Evolutionary conservation across 2,888 invertebrate species (phyloP).

Genomic region (Bugula neritina): DNA sequence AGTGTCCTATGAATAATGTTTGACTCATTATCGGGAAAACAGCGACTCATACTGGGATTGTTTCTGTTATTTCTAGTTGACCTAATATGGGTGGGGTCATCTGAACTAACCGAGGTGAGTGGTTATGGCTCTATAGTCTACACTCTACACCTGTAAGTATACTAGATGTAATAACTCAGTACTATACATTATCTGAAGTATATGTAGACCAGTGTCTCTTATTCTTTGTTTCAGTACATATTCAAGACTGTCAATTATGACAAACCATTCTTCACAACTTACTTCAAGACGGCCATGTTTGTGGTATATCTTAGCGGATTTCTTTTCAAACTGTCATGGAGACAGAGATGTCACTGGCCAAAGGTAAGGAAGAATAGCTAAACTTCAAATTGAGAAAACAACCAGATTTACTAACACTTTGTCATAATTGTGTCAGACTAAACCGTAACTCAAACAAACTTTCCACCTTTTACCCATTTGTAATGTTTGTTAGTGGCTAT

Average conservation of each 20-base stretch:
- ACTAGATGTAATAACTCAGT: too few species aligned
- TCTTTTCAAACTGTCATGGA: constrained; percentile 82
- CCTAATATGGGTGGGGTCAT: constrained; percentile 90
- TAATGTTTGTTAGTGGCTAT: too few species aligned
- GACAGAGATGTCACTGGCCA: constrained; percentile 67
- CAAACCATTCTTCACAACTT: constrained; percentile 92
- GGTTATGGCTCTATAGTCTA: too few species aligned
- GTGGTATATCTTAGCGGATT: constrained; percentile 82
- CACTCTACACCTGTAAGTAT: too few species aligned
- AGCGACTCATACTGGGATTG: constrained; percentile 70
- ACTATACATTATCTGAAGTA: too few species aligned
- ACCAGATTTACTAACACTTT: too few species aligned
- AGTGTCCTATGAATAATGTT: constrained; percentile 2
- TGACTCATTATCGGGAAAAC: constrained; percentile 35
- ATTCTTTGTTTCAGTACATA: constrained; percentile 62
- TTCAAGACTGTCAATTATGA: constrained; percentile 71
- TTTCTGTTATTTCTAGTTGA: constrained; percentile 82
- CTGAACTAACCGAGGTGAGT: constrained; percentile 84
- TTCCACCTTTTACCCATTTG: too few species aligned
- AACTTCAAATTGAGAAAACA: too few species aligned
- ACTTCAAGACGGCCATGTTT: constrained; percentile 89
- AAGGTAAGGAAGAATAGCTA: constrained; percentile 9
- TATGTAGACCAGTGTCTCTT: too few species aligned
- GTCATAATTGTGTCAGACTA: too few species aligned
- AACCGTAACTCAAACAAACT: too few species aligned